Conservation (phyloP, 1,140 invertebrate species). For the Drosophila nikananu region DNA sequence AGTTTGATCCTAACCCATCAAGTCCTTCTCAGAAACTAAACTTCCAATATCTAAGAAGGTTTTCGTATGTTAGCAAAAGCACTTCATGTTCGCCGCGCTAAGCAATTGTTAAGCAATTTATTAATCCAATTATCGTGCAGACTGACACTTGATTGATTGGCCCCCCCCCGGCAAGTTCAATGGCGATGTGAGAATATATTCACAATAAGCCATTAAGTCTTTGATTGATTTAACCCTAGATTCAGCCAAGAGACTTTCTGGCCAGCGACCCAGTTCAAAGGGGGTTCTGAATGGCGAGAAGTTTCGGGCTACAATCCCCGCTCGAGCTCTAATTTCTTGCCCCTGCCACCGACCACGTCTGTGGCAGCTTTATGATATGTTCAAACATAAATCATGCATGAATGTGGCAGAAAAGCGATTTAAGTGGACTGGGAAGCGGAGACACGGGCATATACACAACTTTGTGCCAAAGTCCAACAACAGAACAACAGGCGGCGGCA, state of each 20-base stretch:
- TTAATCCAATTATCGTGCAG: slow-evolving; percentile 39
- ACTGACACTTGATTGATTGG: slow-evolving; percentile 46
- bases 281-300: slow-evolving; percentile 7
- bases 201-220: slow-evolving; percentile 56
- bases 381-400: slow-evolving; percentile 54
- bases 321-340: slow-evolving; percentile 1
- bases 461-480: slow-evolving; percentile 25
- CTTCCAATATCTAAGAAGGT: background rate
- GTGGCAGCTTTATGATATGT: slow-evolving; percentile 47
- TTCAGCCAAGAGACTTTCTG: slow-evolving; percentile 11
- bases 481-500: slow-evolving; percentile 42
- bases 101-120: slow-evolving; percentile 27
- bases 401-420: slow-evolving; percentile 52
- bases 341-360: slow-evolving; percentile 9
- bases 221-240: slow-evolving; percentile 45
- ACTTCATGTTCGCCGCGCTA: background rate
- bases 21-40: background rate
- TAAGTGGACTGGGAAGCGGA: slow-evolving; percentile 30
- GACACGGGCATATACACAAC: slow-evolving; percentile 37
- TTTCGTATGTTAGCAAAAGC: background rate
- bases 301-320: background rate
- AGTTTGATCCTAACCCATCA: background rate
- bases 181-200: slow-evolving; percentile 29
- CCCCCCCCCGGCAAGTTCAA: slow-evolving; percentile 12
- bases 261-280: slow-evolving; percentile 12